Evolutionary conservation across 1,140 invertebrate genomes (phyloP).

Genomic region (Cherax quadricarinatus): DNA sequence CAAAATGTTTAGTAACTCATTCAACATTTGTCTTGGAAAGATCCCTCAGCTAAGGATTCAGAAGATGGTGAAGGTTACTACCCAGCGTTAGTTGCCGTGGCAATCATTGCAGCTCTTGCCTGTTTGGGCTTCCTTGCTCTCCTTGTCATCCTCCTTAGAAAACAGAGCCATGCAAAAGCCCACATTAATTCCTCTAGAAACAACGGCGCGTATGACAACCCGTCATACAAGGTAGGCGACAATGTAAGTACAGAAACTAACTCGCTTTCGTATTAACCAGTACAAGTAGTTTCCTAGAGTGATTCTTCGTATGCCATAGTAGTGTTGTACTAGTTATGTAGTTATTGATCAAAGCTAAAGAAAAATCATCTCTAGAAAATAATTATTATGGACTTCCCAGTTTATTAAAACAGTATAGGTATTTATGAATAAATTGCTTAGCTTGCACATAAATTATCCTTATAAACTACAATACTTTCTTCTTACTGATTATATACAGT

Average conservation of each 20-base stretch:
- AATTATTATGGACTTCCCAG: not conserved
- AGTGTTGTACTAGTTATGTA: conserved; percentile 1
- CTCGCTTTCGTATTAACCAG: conserved; percentile 57
- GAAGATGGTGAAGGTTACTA: conserved; percentile 86
- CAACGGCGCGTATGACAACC: conserved; percentile 89
- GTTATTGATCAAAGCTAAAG: not conserved
- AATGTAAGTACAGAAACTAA: conserved; percentile 67
- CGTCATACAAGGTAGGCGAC: conserved; percentile 90
- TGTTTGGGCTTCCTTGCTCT: conserved; percentile 88
- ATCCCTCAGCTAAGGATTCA: conserved; percentile 36
- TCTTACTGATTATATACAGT: too few relatives aligned
- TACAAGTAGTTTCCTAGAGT: not conserved
- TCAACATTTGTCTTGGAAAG: conserved; percentile 19
- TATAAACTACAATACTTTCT: not conserved
- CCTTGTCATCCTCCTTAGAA: conserved; percentile 86
- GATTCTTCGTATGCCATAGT: conserved; percentile 1
- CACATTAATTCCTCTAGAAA: conserved; percentile 81
- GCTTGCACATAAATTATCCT: not conserved
- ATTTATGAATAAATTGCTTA: not conserved
- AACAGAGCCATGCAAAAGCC: conserved; percentile 80
- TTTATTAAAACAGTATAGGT: not conserved
- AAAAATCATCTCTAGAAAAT: not conserved
- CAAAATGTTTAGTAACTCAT: not conserved
- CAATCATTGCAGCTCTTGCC: conserved; percentile 89
- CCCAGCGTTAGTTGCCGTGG: conserved; percentile 89